These are phyloP conservation scores for Anorthoa munda DNA, from an alignment of 2,888 invertebrate species.

Conservation along the genomic window DNA sequence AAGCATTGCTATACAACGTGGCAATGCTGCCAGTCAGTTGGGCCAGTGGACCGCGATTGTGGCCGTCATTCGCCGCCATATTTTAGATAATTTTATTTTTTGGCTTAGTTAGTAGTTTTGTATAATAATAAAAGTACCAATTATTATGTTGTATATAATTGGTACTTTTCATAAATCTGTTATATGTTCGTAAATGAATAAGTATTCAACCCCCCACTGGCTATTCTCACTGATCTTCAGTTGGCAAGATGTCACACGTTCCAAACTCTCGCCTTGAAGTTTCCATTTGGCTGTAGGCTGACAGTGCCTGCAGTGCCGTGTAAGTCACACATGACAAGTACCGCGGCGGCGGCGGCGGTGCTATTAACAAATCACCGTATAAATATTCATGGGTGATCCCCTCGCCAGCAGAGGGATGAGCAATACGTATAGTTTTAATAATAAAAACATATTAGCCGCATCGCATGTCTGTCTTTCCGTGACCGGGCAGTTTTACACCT, in stretches of 20 bases:
- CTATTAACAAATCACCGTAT: slow-evolving; percentile 88
- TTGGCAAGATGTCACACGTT: slow-evolving; percentile 7
- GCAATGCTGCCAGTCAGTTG: too few species aligned
- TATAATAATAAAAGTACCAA: too few species aligned
- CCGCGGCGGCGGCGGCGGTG: slow-evolving; percentile 53
- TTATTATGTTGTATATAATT: too few species aligned
- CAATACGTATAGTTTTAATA: slow-evolving; percentile 87
- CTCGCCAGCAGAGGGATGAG: slow-evolving; percentile 79
- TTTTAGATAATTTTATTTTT: too few species aligned
- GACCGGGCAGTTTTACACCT: slow-evolving; percentile 91
- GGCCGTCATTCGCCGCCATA: too few species aligned
- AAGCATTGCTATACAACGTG: too few species aligned
- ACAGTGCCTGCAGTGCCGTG: slow-evolving; percentile 26
- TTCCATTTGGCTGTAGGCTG: slow-evolving; percentile 9
- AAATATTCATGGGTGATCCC: slow-evolving; percentile 88
- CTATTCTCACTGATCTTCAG: neutral
- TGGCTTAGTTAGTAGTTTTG: too few species aligned
- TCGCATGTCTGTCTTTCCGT: slow-evolving; percentile 90
- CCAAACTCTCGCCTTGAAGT: neutral
- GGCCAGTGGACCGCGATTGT: too few species aligned
- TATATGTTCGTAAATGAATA: neutral
- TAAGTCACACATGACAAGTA: slow-evolving; percentile 49
- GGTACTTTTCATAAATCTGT: neutral
- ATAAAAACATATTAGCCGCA: slow-evolving; percentile 90
- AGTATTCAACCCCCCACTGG: neutral